Conservation (phyloP, 2,797 vertebrate species). For the Lagodon rhomboides region DNA sequence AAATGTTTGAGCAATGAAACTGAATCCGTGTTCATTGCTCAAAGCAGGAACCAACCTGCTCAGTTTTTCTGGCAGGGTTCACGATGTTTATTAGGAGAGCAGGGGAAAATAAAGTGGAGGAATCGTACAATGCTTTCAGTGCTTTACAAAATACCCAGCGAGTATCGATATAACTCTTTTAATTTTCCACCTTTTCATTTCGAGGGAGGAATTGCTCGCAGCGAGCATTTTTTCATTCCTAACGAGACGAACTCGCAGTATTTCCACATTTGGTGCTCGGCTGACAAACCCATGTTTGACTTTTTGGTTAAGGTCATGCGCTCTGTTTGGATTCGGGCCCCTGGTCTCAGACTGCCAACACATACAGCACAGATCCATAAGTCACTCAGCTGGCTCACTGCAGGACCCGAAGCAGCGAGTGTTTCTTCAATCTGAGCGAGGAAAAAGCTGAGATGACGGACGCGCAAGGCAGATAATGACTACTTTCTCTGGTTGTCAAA, state of each 20-base stretch:
- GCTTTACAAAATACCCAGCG: slow-evolving; percentile 38
- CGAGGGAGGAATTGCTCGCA: slow-evolving; percentile 5
- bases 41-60: slow-evolving; percentile 68
- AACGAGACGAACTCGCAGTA: slow-evolving; percentile 23
- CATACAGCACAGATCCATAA: slow-evolving; percentile 75
- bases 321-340: slow-evolving; percentile 70
- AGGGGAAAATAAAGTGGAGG: slow-evolving; percentile 36
- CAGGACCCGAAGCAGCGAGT: slow-evolving; percentile 31
- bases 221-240: slow-evolving; percentile 21
- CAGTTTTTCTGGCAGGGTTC: slow-evolving; percentile 61
- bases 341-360: slow-evolving; percentile 74
- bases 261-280: slow-evolving; percentile 64
- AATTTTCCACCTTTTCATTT: slow-evolving; percentile 26
- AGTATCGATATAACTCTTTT: slow-evolving; percentile 14
- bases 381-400: slow-evolving; percentile 60
- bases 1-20: slow-evolving; percentile 81
- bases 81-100: slow-evolving; percentile 36
- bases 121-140: slow-evolving; percentile 43
- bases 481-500: slow-evolving; percentile 40
- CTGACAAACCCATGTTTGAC: slow-evolving; percentile 71
- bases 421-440: slow-evolving; percentile 44
- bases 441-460: slow-evolving; percentile 53
- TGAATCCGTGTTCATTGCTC: slow-evolving; percentile 55
- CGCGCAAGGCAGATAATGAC: slow-evolving; percentile 38
- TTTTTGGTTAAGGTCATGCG: slow-evolving; percentile 70